Conservation (phyloP, 1,140 invertebrate species). For the Tetramorium parvispinum region DNA sequence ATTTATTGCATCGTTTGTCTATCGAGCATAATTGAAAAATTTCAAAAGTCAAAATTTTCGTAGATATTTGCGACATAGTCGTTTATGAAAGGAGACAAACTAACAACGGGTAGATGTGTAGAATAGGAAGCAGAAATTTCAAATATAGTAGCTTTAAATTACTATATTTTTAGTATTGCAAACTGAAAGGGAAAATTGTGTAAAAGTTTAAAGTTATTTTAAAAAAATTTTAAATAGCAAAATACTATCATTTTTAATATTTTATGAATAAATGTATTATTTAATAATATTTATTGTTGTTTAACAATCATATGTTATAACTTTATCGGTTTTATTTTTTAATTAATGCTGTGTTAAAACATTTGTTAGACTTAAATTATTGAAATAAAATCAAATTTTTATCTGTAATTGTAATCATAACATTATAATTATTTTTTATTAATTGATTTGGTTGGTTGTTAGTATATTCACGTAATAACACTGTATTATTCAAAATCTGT, state of each 20-base stretch:
- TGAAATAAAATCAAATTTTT: neutral
- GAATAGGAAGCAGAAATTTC: neutral
- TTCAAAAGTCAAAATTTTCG: neutral
- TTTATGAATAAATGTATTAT: neutral
- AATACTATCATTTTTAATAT: neutral
- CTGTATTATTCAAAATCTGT: neutral
- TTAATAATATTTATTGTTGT: neutral
- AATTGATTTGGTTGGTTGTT: neutral
- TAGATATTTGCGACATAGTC: neutral
- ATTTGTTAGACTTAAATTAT: neutral
- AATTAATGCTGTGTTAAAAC: neutral
- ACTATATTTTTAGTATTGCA: neutral
- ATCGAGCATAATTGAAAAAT: neutral
- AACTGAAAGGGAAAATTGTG: neutral
- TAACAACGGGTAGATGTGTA: neutral
- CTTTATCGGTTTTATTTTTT: neutral
- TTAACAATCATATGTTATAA: neutral
- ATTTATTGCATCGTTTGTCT: slow-evolving; percentile 21
- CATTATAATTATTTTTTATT: neutral
- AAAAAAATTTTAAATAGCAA: neutral
- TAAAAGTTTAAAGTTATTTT: neutral
- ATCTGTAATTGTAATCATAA: neutral
- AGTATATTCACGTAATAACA: neutral
- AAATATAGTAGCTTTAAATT: neutral
- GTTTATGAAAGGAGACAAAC: neutral